phyloP scores from a whole-genome alignment of 2,797 vertebrate species.

The Crypturellus tataupa region DNA sequence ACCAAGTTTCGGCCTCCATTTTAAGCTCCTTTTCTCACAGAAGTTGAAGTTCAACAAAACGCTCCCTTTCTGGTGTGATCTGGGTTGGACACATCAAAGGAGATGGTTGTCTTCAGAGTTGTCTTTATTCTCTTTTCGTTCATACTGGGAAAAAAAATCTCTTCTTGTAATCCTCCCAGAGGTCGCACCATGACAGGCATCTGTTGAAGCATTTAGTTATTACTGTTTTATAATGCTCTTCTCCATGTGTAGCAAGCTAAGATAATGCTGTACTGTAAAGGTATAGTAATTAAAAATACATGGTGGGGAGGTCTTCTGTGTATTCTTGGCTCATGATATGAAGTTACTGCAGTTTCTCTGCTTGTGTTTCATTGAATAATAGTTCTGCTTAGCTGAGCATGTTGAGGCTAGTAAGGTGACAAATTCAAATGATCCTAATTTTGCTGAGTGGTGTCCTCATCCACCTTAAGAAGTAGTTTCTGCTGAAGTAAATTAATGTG shows the following conservation, averaged over 20 bases:
- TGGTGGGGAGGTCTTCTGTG: not conserved
- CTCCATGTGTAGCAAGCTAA: not conserved
- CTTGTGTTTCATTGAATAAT: not conserved
- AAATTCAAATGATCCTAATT: not conserved
- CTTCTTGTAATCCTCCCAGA: not conserved
- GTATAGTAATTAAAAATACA: not conserved
- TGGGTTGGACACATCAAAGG: not conserved
- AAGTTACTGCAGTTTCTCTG: not conserved
- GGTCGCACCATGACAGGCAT: no score
- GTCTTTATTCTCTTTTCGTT: not conserved
- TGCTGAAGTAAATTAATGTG: not conserved
- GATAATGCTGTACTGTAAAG: not conserved
- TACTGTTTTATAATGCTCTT: not conserved
- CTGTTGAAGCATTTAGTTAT: not conserved
- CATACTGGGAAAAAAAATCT: not conserved
- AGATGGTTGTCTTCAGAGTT: not conserved
- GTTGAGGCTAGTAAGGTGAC: not conserved
- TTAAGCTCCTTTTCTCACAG: not conserved
- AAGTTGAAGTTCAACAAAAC: not conserved
- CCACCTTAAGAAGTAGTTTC: not conserved
- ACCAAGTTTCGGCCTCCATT: not conserved
- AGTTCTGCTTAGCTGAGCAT: not conserved
- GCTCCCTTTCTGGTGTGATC: not conserved
- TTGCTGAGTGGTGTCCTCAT: not conserved
- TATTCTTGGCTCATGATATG: not conserved